A percentile compares a stretch with the other conserved stretches of the same genome.
phyloP scores from a whole-genome alignment of 2,797 vertebrate genomes.

The Podarcis siculus region DNA sequence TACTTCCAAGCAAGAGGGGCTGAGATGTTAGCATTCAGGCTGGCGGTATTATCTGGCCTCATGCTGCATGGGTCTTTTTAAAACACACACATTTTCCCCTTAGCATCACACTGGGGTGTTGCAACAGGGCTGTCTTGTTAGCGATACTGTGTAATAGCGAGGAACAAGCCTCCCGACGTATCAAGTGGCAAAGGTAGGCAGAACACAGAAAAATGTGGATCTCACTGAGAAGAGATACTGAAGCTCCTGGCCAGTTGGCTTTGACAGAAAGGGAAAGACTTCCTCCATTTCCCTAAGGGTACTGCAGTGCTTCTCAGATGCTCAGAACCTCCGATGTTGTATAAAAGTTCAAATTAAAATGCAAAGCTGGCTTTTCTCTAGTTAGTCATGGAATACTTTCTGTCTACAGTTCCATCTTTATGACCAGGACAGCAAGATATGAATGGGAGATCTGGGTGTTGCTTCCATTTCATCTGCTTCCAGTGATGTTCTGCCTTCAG shows the following conservation, averaged over 20 bases:
- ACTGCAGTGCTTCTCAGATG: too few relatives aligned
- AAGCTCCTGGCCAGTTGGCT: not conserved
- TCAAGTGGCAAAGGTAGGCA: not conserved
- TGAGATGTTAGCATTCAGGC: slow-evolving; percentile 35
- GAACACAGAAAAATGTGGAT: not conserved
- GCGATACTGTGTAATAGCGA: not conserved
- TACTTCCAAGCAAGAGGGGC: slow-evolving; percentile 25
- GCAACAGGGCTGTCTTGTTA: slow-evolving; percentile 48
- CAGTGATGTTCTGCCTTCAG: not conserved
- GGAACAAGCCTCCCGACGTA: slow-evolving; percentile 22
- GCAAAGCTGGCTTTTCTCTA: not conserved
- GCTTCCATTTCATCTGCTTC: not conserved
- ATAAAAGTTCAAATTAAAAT: too few relatives aligned
- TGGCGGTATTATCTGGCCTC: slow-evolving; percentile 21
- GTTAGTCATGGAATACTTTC: not conserved
- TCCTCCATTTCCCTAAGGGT: not conserved
- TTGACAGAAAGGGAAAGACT: not conserved
- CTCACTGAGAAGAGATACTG: not conserved
- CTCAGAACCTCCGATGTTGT: not conserved
- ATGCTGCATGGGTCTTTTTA: not conserved
- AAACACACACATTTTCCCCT: slow-evolving; percentile 22
- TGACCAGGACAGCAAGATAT: too few relatives aligned
- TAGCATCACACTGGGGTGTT: slow-evolving; percentile 11
- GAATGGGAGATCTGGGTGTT: not conserved
- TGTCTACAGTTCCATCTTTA: not conserved